A percentile compares a stretch with the other conserved stretches of the same genome.
These are phyloP conservation scores for Psittacula cyanocephala DNA, from an alignment of 2,113 vertebrate species.

Conservation along the genomic window DNA sequence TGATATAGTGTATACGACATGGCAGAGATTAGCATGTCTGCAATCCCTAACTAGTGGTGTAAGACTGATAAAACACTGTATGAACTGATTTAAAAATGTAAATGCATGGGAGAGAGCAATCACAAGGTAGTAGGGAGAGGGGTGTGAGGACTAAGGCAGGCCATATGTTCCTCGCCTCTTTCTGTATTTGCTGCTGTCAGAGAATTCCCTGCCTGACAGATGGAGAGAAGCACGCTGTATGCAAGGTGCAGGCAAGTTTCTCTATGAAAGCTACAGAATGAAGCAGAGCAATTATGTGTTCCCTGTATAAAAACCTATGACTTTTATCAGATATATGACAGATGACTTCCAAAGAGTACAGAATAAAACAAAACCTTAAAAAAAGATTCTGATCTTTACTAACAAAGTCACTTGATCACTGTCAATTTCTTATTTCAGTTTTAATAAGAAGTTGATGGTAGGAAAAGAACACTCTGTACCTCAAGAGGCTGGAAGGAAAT, in stretches of 20 bases:
- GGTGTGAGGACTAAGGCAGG: not conserved
- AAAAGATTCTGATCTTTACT: not conserved
- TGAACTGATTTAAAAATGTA: not conserved
- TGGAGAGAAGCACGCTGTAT: constrained; percentile 27
- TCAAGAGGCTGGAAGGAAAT: constrained; percentile 35
- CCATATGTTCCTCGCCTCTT: constrained; percentile 12
- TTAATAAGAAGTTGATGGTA: not conserved
- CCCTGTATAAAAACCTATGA: constrained; percentile 19
- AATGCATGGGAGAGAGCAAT: constrained; percentile 9
- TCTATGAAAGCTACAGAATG: constrained; percentile 10
- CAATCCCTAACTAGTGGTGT: not conserved
- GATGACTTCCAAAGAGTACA: constrained; percentile 17
- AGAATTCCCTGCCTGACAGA: constrained; percentile 40
- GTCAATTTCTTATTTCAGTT: not conserved
- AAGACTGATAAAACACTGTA: not conserved
- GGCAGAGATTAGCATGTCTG: not conserved
- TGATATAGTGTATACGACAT: not conserved
- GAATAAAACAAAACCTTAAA: not conserved
- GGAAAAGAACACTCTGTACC: not conserved
- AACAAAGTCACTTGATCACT: not conserved
- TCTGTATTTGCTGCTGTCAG: not conserved
- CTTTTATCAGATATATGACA: not conserved
- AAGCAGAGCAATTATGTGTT: constrained; percentile 29
- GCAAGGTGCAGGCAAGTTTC: constrained; percentile 2
- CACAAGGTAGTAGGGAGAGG: not conserved